phyloP scores from a whole-genome alignment of 2,797 vertebrate genomes.

The Myotis pilosus region DNA sequence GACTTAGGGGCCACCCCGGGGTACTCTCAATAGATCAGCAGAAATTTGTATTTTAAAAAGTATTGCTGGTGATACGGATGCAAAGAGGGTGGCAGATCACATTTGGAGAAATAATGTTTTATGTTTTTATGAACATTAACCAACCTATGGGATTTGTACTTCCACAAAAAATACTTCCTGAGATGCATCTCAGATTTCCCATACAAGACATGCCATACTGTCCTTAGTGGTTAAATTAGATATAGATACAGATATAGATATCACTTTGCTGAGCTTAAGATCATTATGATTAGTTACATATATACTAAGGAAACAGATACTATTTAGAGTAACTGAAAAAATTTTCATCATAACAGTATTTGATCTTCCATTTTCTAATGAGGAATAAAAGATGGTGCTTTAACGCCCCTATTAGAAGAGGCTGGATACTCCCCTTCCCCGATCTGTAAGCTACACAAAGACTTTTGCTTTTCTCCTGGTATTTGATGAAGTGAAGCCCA shows the following conservation, averaged over 20 bases:
- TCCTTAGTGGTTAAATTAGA: not conserved
- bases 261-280: not conserved
- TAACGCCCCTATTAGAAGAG: not conserved
- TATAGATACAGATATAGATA: not conserved
- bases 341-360: not conserved
- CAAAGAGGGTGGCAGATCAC: not conserved
- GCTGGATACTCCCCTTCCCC: not conserved
- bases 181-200: not conserved
- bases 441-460: not conserved
- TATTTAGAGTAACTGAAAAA: not conserved
- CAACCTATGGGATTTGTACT: not conserved
- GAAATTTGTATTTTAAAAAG: conserved; percentile 37
- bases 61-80: not conserved
- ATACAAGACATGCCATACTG: not conserved
- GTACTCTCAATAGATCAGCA: not conserved
- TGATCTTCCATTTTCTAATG: not conserved
- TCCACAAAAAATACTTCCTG: not conserved
- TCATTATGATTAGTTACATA: not conserved
- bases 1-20: not conserved
- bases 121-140: not conserved
- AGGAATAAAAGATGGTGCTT: not conserved
- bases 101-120: conserved; percentile 9
- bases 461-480: not conserved
- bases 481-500: not conserved
- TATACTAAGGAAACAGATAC: not conserved